Base-by-base conservation (phyloP, 2,797 vertebrate genomes). In the Botia almorhae region DNA sequence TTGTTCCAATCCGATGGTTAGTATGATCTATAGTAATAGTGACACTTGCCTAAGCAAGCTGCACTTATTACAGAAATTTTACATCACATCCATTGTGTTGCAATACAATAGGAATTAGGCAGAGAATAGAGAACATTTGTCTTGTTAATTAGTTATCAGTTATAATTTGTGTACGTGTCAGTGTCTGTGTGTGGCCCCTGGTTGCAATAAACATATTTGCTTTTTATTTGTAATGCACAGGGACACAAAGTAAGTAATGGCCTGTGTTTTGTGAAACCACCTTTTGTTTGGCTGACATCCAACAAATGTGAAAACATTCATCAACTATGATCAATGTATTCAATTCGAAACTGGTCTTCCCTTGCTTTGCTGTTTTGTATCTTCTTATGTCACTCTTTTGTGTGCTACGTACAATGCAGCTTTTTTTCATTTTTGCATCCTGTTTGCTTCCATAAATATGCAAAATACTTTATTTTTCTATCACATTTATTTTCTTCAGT, bases 251-350 rank as follows among this genome's bases (percentile, higher is more conserved):
- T 51, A 55, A 33, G 53, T 79, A 80, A 83, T 72, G 77, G 68
- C 56, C 48, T 21, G 13, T 78, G 61, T 67, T 51, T 39, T 78
- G 43, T 71, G 67, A 80, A 68, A 65, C 39, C 77, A 73, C 63
- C 73, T 82, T 80, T 76, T 74, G 73, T 76, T 23, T 56, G 69
- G 61, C 69, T 79, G 83, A 85, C 73, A 79, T 82, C 83, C 82
- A 84, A 82, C 76, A 73, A 77, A 82, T 70, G 56, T 69, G 60
- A 74, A 79, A 75, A 65, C 70, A 69, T 71, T 68, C 80, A 76
- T 19, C 71, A 36, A 50, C 61, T 55, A 65, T 69, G 19, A 69
- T 65, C 70, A 61, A 53, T 4, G 26, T 70, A 74, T 81, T 81
- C 58, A 73, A 36, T 36, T 53, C 76, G 0, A 12, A 13, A 33